Base-by-base conservation (phyloP, 2,113 vertebrate genomes). In the Malurus alboscapulatus region DNA sequence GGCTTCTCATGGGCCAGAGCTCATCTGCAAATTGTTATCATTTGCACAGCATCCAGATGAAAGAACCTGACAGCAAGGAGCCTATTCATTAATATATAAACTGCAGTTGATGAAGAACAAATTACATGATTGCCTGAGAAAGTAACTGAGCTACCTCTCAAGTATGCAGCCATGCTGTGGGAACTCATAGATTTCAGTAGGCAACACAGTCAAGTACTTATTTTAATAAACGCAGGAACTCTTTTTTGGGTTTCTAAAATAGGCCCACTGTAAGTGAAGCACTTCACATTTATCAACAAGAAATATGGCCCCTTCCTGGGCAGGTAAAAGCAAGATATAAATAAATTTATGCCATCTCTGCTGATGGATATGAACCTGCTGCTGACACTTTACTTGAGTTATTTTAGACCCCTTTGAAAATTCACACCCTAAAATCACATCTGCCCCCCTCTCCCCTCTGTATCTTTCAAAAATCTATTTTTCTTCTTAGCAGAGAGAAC, bases 1-100 rank as follows among this genome's bases (percentile, higher is more conserved):
- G 44, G 71, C 38, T 74, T 93, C 78, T 90, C 72, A 26, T 18
- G 61, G 71, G 13, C 58, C 55, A 82, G 68, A 85, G 59, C 67
- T 95, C 93, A 88, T 87, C 91, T 88, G 65, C 69, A 94, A 94
- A 87, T 88, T 87, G 54, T 84, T 76, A 67, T 66, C 40, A 48
- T 87, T 96, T 90, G 89, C 27, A 63, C 36, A 40, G 72, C 36
- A 90, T 48, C 63, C 51, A 91, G 87, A 74, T 76, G 87, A 92
- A 84, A 90, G 59, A 93, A 66, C 36, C 74, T 73, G 88, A 88
- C 88, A 93, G 67, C 58, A 85, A 88, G 95, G 66, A 88, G 73
- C 79, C 84, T 85, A 45, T 90, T 96, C 72, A 96, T 95, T 90
- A 94, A 92, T 86, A 83, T 73, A 94, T 87, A 90, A 96, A 85